Evolutionary conservation across 2,888 invertebrate species (phyloP), one percentile per base, ranked within the genome.

Genomic region (Germaria angustata): DNA sequence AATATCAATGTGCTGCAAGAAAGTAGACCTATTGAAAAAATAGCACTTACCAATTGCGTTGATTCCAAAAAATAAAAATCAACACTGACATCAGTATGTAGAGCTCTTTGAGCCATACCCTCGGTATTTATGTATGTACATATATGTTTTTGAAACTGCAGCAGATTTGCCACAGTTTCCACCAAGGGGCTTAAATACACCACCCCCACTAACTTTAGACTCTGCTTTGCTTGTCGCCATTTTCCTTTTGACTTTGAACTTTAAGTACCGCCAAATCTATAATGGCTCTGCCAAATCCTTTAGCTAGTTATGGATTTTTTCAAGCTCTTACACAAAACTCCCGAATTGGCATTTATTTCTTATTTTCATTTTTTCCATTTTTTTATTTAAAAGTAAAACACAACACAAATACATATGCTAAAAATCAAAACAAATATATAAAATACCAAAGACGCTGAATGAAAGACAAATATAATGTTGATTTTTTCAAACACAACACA

Each of bases 251-350:
- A 46, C 20, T 46, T 46, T 49, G 24, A 49, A 49, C 13, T 24
- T 22, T 24, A 20, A 20, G 8, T 7, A 20, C 20, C 17, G 8
- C 46, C 46, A 46, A 20, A 2, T 41, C 41, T 46, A 20, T 46
- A 2, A 3, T 46, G 46, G 20, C 17, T 9, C 46, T 3, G 20
- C 8, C 8, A 20, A 20, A 46, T n/a, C n/a, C n/a, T 46, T 46
- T 20, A 46, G 20, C 17, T 9, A 17, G 6, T 17, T 20, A 20
- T 5, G 20, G 20, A 46, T 41, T n/a, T 15, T 41, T 2, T 15
- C n/a, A n/a, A n/a, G 15, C n/a, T 41, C 41, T 15, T 41, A 3
- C 15, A 22, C 65, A 65, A 65, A 65, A 65, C 34, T 65, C 34
- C 32, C 34, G 65, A 22, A 46, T 49, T 65, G n/a, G n/a, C n/a